phyloP scores from a whole-genome alignment of 1,140 invertebrate species.

The Stegodyphus mimosarum region DNA sequence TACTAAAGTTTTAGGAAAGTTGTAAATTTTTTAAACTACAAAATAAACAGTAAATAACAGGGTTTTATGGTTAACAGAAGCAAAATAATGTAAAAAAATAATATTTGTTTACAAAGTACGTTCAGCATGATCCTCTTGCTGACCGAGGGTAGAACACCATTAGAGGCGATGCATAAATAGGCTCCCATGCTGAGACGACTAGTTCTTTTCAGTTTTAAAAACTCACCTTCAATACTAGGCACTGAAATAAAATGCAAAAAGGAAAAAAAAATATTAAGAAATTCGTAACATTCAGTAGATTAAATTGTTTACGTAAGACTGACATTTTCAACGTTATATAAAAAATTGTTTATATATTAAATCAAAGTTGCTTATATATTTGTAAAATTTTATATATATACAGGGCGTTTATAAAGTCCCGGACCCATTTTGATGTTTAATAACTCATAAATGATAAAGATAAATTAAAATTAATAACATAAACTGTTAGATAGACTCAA shows the following conservation, averaged over 20 bases:
- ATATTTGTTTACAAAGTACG: conserved; percentile 77
- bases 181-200: conserved; percentile 89
- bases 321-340: not conserved
- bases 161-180: conserved; percentile 80
- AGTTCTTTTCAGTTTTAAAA: conserved; percentile 83
- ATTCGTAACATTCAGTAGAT: not conserved
- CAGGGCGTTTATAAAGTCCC: too few species aligned
- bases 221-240: conserved; percentile 77
- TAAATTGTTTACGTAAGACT: not conserved
- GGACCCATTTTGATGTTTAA: too few species aligned
- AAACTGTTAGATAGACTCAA: too few species aligned
- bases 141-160: conserved; percentile 74
- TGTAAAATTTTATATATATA: too few species aligned
- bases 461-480: too few species aligned
- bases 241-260: conserved; percentile 10
- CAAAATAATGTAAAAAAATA: conserved; percentile 66
- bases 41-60: not conserved
- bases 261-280: not conserved
- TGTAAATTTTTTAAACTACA: not conserved
- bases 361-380: too few species aligned
- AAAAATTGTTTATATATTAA: not conserved
- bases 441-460: too few species aligned
- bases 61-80: not conserved
- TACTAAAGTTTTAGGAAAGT: not conserved
- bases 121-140: conserved; percentile 80